Percentiles rank a stretch among this genome's conserved stretches.
phyloP scores from a whole-genome alignment of 1,140 invertebrate genomes.

The Acromyrmex heyeri region DNA sequence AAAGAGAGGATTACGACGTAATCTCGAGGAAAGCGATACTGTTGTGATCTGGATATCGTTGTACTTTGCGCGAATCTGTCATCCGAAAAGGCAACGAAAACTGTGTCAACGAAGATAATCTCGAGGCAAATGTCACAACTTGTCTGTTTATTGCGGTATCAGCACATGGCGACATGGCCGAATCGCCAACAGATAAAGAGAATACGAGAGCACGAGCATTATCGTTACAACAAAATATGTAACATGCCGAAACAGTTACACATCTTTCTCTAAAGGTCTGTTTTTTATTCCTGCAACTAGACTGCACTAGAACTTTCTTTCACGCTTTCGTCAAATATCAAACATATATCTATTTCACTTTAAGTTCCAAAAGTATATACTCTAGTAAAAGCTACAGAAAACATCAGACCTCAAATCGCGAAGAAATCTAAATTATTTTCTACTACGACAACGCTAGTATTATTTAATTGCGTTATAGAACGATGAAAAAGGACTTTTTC shows the following conservation, averaged over 20 bases:
- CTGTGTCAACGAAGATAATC: constrained; percentile 39
- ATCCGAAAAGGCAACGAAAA: constrained; percentile 57
- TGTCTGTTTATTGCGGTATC: constrained; percentile 40
- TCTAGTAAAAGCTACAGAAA: too few relatives aligned
- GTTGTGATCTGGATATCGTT: constrained; percentile 6
- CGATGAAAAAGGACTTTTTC: neutral
- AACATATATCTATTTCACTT: too few relatives aligned
- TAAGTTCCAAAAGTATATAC: too few relatives aligned
- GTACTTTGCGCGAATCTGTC: constrained; percentile 54
- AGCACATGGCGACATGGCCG: neutral
- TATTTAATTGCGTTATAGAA: neutral
- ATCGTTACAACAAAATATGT: neutral
- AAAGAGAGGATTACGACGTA: neutral
- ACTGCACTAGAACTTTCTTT: too few relatives aligned
- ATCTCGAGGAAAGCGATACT: neutral
- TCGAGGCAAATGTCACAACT: neutral
- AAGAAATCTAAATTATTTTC: neutral
- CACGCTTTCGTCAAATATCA: too few relatives aligned
- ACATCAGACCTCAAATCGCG: too few relatives aligned
- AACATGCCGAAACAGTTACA: neutral
- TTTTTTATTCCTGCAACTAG: too few relatives aligned
- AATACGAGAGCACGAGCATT: neutral
- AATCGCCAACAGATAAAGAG: constrained; percentile 13
- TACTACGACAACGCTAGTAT: neutral
- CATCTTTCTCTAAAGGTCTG: neutral